A percentile compares a stretch with the other conserved stretches of the same genome.
These are phyloP conservation scores for Bradypodion pumilum DNA, from an alignment of 2,797 vertebrate genomes.

Conservation along the genomic window DNA sequence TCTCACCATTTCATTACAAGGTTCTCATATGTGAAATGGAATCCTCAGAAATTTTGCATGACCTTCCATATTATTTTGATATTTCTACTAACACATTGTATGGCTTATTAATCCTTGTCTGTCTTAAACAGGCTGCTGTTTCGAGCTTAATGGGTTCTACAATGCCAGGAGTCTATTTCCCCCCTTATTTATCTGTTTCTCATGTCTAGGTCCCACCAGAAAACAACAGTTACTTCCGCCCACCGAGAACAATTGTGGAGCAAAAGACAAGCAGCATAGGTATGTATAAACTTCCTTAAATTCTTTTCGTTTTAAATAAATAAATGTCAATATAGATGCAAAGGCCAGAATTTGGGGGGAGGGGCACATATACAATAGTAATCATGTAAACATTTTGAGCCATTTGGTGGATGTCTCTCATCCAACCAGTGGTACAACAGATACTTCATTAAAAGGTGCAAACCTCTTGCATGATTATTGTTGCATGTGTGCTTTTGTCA, in stretches of 20 bases:
- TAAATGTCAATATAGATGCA: background rate
- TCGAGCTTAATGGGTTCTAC: conserved; percentile 67
- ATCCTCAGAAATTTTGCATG: conserved; percentile 85
- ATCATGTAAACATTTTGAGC: too few relatives aligned
- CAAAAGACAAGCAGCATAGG: conserved; percentile 86
- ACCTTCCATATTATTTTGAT: conserved; percentile 74
- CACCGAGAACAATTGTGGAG: conserved; percentile 81
- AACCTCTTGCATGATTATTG: too few relatives aligned
- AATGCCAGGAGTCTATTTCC: conserved; percentile 52
- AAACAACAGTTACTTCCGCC: conserved; percentile 80
- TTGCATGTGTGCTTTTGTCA: too few relatives aligned
- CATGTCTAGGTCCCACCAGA: conserved; percentile 83
- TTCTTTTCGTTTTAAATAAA: conserved; percentile 36
- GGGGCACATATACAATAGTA: too few relatives aligned
- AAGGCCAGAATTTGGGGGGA: too few relatives aligned
- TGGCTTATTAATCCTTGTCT: conserved; percentile 86
- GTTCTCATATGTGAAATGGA: conserved; percentile 81
- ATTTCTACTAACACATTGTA: conserved; percentile 84
- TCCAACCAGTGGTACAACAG: too few relatives aligned
- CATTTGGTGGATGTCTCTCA: too few relatives aligned
- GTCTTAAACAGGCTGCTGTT: conserved; percentile 78
- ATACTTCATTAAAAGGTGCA: too few relatives aligned
- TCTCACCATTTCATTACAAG: conserved; percentile 79
- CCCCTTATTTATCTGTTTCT: conserved; percentile 69
- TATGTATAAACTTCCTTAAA: conserved; percentile 74